Evolutionary conservation across 2,797 vertebrate genomes (phyloP).

Genomic region (Hybognathus amarus): DNA sequence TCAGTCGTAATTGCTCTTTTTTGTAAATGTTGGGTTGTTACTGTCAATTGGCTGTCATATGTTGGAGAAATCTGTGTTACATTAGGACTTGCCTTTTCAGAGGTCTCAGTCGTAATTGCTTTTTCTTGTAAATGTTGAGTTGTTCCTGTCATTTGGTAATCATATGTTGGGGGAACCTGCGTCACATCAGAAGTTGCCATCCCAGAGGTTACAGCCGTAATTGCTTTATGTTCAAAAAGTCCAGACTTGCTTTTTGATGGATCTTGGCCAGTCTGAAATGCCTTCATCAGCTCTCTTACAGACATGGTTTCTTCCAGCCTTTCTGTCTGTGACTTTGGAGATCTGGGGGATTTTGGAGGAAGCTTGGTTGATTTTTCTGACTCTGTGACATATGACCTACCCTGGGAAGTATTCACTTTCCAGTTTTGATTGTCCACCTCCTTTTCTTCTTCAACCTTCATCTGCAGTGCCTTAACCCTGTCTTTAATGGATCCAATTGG

Average conservation of each 20-base stretch:
- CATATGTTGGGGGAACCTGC: neutral
- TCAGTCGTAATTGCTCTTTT: neutral
- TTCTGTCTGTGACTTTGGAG: constrained; percentile 83
- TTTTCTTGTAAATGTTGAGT: neutral
- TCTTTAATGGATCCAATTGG: constrained; percentile 98
- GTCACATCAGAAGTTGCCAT: constrained; percentile 36
- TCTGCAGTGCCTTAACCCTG: constrained; percentile 92
- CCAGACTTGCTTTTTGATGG: constrained; percentile 91
- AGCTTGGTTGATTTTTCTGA: constrained; percentile 71
- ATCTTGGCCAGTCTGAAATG: constrained; percentile 95
- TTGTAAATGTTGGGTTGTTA: neutral
- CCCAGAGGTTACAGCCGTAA: constrained; percentile 58
- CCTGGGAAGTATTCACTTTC: constrained; percentile 66
- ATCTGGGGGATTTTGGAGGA: constrained; percentile 81
- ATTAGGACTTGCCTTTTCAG: constrained; percentile 55
- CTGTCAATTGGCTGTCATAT: neutral
- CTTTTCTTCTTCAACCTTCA: constrained; percentile 87
- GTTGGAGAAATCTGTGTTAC: neutral
- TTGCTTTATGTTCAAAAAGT: constrained; percentile 91
- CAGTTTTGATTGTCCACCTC: constrained; percentile 73
- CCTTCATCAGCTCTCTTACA: constrained; percentile 93
- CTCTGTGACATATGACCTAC: constrained; percentile 58
- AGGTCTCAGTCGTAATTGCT: neutral
- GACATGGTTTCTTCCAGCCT: constrained; percentile 96
- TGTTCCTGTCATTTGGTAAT: constrained; percentile 17